A percentile compares a stretch with the other conserved stretches of the same genome.
Evolutionary conservation across 2,113 vertebrate genomes (phyloP).

Genomic region (Holacanthus passer): DNA sequence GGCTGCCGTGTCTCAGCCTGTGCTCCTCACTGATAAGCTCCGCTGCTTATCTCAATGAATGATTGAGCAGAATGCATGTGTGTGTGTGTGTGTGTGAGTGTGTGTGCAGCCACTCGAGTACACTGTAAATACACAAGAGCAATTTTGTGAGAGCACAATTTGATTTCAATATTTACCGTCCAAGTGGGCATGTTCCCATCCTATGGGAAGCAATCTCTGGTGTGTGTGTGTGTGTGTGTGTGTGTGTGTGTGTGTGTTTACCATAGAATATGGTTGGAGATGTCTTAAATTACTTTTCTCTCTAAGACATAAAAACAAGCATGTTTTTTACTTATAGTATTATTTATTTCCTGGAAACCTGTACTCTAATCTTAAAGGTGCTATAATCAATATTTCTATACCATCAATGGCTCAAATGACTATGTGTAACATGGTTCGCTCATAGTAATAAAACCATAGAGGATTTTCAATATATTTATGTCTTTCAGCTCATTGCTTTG

Average conservation of each 20-base stretch:
- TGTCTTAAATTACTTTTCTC: background rate
- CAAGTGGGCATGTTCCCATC: background rate
- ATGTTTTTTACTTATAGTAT: background rate
- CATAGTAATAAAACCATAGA: background rate
- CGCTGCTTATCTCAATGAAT: slow-evolving; percentile 61
- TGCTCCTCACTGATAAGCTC: slow-evolving; percentile 70
- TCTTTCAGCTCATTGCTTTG: background rate
- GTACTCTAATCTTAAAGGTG: background rate
- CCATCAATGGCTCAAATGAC: background rate
- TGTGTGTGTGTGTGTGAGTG: background rate
- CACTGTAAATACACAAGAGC: slow-evolving; percentile 23
- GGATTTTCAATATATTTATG: too few relatives aligned
- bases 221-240: slow-evolving; percentile 9
- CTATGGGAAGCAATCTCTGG: background rate
- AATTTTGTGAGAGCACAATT: slow-evolving; percentile 34
- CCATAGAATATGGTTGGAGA: background rate
- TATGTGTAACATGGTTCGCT: background rate
- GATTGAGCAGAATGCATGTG: slow-evolving; percentile 48
- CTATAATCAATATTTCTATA: background rate
- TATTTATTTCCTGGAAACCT: background rate
- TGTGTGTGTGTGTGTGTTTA: background rate
- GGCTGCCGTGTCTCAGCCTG: slow-evolving; percentile 58
- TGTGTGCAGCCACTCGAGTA: slow-evolving; percentile 1
- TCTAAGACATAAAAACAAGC: too few relatives aligned
- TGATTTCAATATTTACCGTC: slow-evolving; percentile 47